Percentiles rank a stretch among this genome's conserved stretches.
These are phyloP conservation scores for Pseudopodoces humilis DNA, from an alignment of 2,113 vertebrate genomes.

Conservation along the genomic window DNA sequence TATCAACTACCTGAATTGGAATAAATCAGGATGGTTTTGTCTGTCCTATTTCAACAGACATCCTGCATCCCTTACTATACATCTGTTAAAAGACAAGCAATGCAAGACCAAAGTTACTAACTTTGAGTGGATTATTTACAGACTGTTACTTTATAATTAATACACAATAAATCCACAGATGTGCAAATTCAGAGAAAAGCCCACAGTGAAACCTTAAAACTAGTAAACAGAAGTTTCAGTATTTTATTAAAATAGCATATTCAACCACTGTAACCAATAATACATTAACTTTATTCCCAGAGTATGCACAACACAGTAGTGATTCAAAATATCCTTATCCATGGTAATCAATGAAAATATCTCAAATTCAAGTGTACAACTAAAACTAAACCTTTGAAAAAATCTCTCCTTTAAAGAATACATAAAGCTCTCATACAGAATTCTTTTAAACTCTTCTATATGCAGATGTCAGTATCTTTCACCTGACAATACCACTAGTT, in stretches of 20 bases:
- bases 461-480: conserved; percentile 33
- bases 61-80: background rate
- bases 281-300: conserved; percentile 73
- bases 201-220: conserved; percentile 6
- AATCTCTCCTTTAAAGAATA: conserved; percentile 72
- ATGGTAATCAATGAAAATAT: conserved; percentile 72
- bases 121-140: background rate
- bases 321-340: conserved; percentile 78
- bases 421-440: conserved; percentile 74
- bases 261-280: conserved; percentile 83
- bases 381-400: conserved; percentile 70
- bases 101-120: background rate
- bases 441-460: conserved; percentile 62
- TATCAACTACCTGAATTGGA: background rate
- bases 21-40: background rate
- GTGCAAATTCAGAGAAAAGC: background rate
- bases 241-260: conserved; percentile 98
- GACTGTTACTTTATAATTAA: background rate
- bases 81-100: background rate
- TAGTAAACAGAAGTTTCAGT: conserved; percentile 63
- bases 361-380: conserved; percentile 78
- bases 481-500: conserved; percentile 61
- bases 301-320: conserved; percentile 79
- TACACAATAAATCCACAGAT: background rate
- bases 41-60: background rate